Percentiles rank a stretch among this genome's conserved stretches.
Conservation (phyloP, 2,797 vertebrate species). For the Alca torda region DNA sequence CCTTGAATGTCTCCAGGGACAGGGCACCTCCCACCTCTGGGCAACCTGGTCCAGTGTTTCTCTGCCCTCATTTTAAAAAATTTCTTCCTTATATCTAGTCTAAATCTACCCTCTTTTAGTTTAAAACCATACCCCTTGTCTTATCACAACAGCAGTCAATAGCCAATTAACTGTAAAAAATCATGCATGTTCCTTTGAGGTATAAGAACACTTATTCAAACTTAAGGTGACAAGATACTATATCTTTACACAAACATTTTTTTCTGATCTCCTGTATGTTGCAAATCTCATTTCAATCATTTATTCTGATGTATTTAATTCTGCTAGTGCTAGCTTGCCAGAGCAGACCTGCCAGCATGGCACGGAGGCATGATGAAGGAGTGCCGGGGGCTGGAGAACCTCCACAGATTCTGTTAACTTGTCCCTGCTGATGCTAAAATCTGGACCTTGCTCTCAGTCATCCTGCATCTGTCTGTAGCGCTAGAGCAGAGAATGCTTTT, state of each 20-base stretch:
- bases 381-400: background rate
- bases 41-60: background rate
- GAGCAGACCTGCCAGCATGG: background rate
- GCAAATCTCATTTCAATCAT: background rate
- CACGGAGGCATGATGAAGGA: fast-evolving
- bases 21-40: background rate
- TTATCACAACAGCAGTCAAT: background rate
- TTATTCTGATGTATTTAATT: background rate
- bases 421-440: background rate
- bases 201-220: background rate
- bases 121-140: background rate
- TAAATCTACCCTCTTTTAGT: background rate
- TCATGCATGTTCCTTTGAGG: background rate
- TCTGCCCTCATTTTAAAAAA: background rate
- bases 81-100: background rate
- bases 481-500: background rate
- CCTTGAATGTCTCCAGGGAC: background rate
- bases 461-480: background rate
- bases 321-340: background rate
- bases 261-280: background rate
- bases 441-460: background rate
- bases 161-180: background rate
- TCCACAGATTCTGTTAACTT: background rate
- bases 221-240: background rate
- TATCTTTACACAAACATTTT: background rate